Evolutionary conservation across 2,888 invertebrate genomes (phyloP), one percentile per base, ranked within the genome.

Genomic region (Nesidiocoris tenuis): DNA sequence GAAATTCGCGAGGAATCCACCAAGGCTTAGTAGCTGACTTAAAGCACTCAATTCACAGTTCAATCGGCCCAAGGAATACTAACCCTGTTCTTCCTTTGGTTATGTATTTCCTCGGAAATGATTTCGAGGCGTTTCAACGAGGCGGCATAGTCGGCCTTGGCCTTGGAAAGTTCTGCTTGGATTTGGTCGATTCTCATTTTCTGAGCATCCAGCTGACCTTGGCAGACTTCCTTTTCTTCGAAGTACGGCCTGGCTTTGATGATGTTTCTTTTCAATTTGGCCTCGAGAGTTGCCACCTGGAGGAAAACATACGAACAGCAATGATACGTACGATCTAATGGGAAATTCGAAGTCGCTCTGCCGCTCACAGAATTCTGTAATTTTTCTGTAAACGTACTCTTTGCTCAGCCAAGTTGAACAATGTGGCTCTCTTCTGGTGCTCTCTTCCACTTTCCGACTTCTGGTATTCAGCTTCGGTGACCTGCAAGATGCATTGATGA

Each of bases 41-140:
- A n/a, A n/a, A n/a, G n/a, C n/a, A n/a, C n/a, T n/a, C n/a, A n/a
- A n/a, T n/a, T n/a, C n/a, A n/a, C n/a, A n/a, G n/a, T n/a, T n/a
- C n/a, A n/a, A n/a, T n/a, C n/a, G n/a, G n/a, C n/a, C n/a, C n/a
- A n/a, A n/a, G 21, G 16, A 63, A 21, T 21, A 16, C 63, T 21
- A 83, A 55, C 85, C 84, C 72, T 85, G 82, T 79, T 83, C 83
- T 71, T 84, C 81, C 81, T 86, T 85, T 87, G 86, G 0, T 86
- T 84, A 83, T 95, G 95, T 79, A 95, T 96, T 82, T 95, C 94
- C 84, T 96, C 95, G 7, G 96, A 96, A 78, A 97, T 96, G 80
- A 90, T 89, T 83, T 96, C 96, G 24, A 97, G 86, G 79, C 91
- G 90, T 80, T 91, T 90, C 61, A 97, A 86, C 0, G 95, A 92